A percentile compares a stretch with the other conserved stretches of the same genome.
phyloP scores from a whole-genome alignment of 2,113 vertebrate genomes.

The Forbesichthys papilliferus region DNA sequence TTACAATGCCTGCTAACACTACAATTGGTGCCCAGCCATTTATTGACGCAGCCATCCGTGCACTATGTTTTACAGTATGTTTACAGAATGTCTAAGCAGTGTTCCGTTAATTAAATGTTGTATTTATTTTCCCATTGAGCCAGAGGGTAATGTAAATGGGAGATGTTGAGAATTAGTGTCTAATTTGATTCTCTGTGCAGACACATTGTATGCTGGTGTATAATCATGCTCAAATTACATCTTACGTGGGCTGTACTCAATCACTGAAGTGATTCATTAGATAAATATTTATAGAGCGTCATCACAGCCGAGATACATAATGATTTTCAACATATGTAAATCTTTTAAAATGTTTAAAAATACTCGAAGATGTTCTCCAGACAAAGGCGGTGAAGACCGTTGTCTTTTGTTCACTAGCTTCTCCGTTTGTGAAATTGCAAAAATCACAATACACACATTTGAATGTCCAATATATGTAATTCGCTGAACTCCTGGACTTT shows the following conservation, averaged over 20 bases:
- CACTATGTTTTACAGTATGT: slow-evolving; percentile 42
- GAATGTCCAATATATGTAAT: slow-evolving; percentile 57
- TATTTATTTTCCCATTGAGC: slow-evolving; percentile 52
- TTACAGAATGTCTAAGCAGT: slow-evolving; percentile 45
- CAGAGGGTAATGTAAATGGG: slow-evolving; percentile 26
- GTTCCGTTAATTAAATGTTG: slow-evolving; percentile 56
- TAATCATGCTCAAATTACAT: slow-evolving; percentile 41
- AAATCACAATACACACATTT: slow-evolving; percentile 30
- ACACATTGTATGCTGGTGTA: slow-evolving; percentile 32
- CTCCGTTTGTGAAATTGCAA: slow-evolving; percentile 14
- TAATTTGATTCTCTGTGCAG: slow-evolving; percentile 47
- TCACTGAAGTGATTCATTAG: slow-evolving; percentile 33
- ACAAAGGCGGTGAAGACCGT: not conserved
- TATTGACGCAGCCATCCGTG: not conserved
- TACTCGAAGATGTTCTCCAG: not conserved
- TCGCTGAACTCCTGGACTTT: slow-evolving; percentile 25
- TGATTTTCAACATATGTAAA: slow-evolving; percentile 8
- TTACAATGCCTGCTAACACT: slow-evolving; percentile 10
- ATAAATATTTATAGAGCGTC: slow-evolving; percentile 43
- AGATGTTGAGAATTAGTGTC: slow-evolving; percentile 40
- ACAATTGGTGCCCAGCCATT: slow-evolving; percentile 15
- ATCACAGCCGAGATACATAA: slow-evolving; percentile 20
- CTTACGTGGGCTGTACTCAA: slow-evolving; percentile 26
- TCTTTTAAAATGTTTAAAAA: not conserved
- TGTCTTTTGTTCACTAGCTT: not conserved